These are phyloP conservation scores for Ooceraea biroi DNA, from an alignment of 1,140 invertebrate species.

Conservation along the genomic window DNA sequence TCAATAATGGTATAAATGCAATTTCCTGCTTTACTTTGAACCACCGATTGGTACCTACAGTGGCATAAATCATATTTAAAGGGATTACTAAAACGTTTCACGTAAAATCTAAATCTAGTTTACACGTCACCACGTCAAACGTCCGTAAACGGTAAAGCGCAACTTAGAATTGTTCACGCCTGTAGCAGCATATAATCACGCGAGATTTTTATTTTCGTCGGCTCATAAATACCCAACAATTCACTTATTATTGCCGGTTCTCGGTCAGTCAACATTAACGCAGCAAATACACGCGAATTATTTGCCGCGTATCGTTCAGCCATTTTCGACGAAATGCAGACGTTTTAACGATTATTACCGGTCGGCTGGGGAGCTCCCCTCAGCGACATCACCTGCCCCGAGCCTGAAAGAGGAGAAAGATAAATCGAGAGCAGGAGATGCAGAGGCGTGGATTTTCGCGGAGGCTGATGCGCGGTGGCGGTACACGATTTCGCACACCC, in stretches of 20 bases:
- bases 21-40: conserved; percentile 10
- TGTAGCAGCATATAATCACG: background rate
- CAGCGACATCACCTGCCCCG: conserved; percentile 70
- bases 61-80: conserved; percentile 25
- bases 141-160: too few species aligned
- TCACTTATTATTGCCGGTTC: background rate
- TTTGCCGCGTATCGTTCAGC: conserved; percentile 1
- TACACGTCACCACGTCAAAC: background rate
- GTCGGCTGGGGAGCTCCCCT: conserved; percentile 50
- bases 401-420: conserved; percentile 76
- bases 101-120: background rate
- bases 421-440: conserved; percentile 80
- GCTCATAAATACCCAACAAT: background rate
- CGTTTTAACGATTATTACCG: conserved; percentile 64
- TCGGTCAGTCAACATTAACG: background rate
- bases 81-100: background rate
- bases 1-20: conserved; percentile 18
- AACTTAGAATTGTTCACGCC: background rate
- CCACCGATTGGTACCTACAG: background rate
- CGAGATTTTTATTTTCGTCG: background rate
- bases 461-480: conserved; percentile 57
- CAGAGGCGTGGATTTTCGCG: conserved; percentile 77
- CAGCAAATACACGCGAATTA: conserved; percentile 10
- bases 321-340: conserved; percentile 39
- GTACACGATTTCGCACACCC: conserved; percentile 13